These are phyloP conservation scores for Chaitophorus viminalis DNA, from an alignment of 2,888 invertebrate species.

Conservation along the genomic window DNA sequence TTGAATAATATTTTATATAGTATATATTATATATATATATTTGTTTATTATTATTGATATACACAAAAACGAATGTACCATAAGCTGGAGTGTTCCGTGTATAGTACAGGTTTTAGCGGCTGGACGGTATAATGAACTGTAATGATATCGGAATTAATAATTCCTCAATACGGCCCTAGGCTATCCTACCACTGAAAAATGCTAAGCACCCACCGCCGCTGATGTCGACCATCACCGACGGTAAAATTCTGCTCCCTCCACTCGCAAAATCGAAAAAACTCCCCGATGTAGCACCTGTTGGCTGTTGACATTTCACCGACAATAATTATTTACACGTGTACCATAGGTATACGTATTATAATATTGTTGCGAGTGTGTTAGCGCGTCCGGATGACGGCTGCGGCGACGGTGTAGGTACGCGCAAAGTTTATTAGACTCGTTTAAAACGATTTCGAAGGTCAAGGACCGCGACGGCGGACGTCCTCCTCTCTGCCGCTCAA, in stretches of 20 bases:
- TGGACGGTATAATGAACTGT: too few relatives aligned
- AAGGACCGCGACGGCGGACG: constrained; percentile 48
- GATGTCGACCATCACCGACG: not conserved
- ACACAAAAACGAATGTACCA: too few relatives aligned
- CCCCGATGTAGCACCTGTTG: constrained; percentile 18
- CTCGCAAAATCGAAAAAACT: not conserved
- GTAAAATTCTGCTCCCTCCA: not conserved
- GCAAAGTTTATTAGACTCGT: constrained; percentile 52
- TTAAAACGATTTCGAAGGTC: constrained; percentile 57
- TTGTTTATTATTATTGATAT: too few relatives aligned
- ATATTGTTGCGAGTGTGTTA: constrained; percentile 10
- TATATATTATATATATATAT: too few relatives aligned
- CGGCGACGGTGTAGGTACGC: constrained; percentile 10
- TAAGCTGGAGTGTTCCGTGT: too few relatives aligned
- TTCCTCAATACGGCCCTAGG: too few relatives aligned
- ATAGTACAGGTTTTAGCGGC: too few relatives aligned
- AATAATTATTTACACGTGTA: constrained; percentile 13
- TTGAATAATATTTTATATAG: too few relatives aligned
- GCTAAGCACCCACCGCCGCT: not conserved
- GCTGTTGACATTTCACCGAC: constrained; percentile 40
- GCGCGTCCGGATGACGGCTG: not conserved
- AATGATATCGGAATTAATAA: too few relatives aligned
- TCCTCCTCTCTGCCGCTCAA: constrained; percentile 11
- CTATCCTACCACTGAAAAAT: not conserved
- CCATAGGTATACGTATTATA: not conserved